Conservation (phyloP, 1,140 invertebrate genomes). For the Drosophila sp. region DNA sequence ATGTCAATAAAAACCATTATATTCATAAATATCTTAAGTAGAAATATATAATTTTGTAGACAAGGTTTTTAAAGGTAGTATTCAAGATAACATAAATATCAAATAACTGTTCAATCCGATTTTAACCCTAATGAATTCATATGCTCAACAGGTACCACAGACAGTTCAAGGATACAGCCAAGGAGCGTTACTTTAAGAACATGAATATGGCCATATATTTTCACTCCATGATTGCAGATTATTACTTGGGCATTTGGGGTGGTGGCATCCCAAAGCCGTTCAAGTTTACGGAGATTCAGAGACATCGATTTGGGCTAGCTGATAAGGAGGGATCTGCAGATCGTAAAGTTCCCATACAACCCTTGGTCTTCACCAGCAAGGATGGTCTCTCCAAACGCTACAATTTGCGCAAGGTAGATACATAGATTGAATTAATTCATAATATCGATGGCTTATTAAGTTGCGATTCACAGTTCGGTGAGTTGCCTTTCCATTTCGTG, state of each 20-base stretch:
- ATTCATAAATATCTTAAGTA: too few relatives aligned
- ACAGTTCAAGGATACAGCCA: slow-evolving; percentile 97
- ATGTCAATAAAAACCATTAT: too few relatives aligned
- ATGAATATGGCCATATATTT: slow-evolving; percentile 98
- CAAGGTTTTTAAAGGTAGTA: too few relatives aligned
- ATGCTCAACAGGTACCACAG: slow-evolving; percentile 99
- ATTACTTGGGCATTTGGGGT: slow-evolving; percentile 98
- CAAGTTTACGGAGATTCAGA: slow-evolving; percentile 97
- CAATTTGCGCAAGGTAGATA: slow-evolving; percentile 92
- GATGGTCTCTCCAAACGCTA: slow-evolving; percentile 94
- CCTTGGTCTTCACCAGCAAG: slow-evolving; percentile 95
- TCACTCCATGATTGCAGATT: slow-evolving; percentile 98
- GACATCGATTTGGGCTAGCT: slow-evolving; percentile 90
- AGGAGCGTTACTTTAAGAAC: slow-evolving; percentile 98
- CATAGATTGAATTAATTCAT: too few relatives aligned
- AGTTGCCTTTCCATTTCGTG: slow-evolving; percentile 97
- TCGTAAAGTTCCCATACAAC: slow-evolving; percentile 97
- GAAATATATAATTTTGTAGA: too few relatives aligned
- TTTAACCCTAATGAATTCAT: slow-evolving; percentile 62
- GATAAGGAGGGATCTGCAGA: slow-evolving; percentile 97
- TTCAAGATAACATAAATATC: too few relatives aligned
- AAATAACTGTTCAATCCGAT: not conserved
- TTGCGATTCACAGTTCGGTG: slow-evolving; percentile 91
- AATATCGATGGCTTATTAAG: not conserved
- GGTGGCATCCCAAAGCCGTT: slow-evolving; percentile 97